Evolutionary conservation across 1,140 invertebrate genomes (phyloP), one percentile per base, ranked within the genome.

Genomic region (Pseudomyrmex pallidus): DNA sequence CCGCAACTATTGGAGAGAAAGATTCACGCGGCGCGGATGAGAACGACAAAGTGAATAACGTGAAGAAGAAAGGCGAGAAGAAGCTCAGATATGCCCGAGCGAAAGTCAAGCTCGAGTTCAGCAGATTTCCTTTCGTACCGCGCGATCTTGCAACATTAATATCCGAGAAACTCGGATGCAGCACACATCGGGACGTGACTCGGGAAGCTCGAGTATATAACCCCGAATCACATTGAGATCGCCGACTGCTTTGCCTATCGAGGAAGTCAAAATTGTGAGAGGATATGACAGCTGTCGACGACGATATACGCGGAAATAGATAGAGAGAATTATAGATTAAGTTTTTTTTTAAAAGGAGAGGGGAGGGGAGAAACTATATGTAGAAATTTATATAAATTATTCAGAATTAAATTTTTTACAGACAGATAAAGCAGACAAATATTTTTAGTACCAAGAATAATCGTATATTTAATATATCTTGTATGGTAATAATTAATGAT

Each of bases 31-130:
- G 12, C 4, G 54, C 35, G 54, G 48, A 80, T 15, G 15, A 61
- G 48, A 72, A 88, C 78, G 86, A 73, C 89, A 56, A 87, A 62
- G 76, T 63, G 84, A 85, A 76, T 76, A 72, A 25, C 56, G 59
- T 52, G 64, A 66, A 70, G 63, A 88, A 73, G 84, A 89, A 77
- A 84, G 89, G 84, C 83, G 74, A 72, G 70, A 77, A 90, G 86
- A 89, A 85, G 87, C 62, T 68, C 86, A 67, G 13, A 13, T 82
- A 76, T 82, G 88, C 80, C 66, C 80, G 88, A 91, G 92, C 89
- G 92, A 92, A 92, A 92, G 92, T 92, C 89, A 84, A 90, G 91
- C 90, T 62, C 80, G 87, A 72, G 63, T 84, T 50, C 50, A 61
- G 64, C 66, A 61, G 74, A 73, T 74, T 88, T 57, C 82, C 10